phyloP scores from a whole-genome alignment of 2,888 invertebrate species.

The Invenusta paracnida region DNA sequence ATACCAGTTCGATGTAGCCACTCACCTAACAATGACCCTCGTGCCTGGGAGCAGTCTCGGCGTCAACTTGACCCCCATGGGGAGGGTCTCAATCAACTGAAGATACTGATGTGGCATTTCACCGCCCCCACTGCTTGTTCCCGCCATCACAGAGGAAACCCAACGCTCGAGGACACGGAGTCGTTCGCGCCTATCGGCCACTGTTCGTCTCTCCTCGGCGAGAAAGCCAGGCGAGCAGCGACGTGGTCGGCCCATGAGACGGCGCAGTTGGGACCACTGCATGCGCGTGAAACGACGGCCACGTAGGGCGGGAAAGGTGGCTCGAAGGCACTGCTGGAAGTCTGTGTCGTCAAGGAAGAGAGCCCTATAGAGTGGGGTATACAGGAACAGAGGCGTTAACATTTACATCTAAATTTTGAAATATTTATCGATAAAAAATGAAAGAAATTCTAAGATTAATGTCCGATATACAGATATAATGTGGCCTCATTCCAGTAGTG shows the following conservation, averaged over 20 bases:
- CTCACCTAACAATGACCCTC: not conserved
- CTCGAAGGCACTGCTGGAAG: slow-evolving; percentile 83
- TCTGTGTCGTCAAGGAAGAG: slow-evolving; percentile 92
- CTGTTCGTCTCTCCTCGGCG: slow-evolving; percentile 81
- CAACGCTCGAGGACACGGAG: slow-evolving; percentile 79
- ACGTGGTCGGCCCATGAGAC: slow-evolving; percentile 93
- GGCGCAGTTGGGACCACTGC: slow-evolving; percentile 89
- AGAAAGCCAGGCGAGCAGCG: slow-evolving; percentile 76
- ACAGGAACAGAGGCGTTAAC: too few species aligned
- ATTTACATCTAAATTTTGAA: too few species aligned
- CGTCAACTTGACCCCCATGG: slow-evolving; percentile 4
- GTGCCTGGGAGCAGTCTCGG: not conserved
- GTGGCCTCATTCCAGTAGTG: too few species aligned
- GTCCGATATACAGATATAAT: too few species aligned
- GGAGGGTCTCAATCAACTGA: not conserved
- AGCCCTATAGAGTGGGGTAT: slow-evolving; percentile 70
- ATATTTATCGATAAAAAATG: too few species aligned
- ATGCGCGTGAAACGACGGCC: slow-evolving; percentile 76
- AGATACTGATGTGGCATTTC: not conserved
- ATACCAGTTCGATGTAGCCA: too few species aligned
- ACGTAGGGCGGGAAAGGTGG: slow-evolving; percentile 85
- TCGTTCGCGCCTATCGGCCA: slow-evolving; percentile 81
- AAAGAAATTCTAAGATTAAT: too few species aligned
- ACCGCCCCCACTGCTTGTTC: not conserved
- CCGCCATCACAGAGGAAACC: not conserved